These are phyloP conservation scores for Cottoperca gobio DNA, from an alignment of 2,797 vertebrate genomes.

Conservation along the genomic window DNA sequence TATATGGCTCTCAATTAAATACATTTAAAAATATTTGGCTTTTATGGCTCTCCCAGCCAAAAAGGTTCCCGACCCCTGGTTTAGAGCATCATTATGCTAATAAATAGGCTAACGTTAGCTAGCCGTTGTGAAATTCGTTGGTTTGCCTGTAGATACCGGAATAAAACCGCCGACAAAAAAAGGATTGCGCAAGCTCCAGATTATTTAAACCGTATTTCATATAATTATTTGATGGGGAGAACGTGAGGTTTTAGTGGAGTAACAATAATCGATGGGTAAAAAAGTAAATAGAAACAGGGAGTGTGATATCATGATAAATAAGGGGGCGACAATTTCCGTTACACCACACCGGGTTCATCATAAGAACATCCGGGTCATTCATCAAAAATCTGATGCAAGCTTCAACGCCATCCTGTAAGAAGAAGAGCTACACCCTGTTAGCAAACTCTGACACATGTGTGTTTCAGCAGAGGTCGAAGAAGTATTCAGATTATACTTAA, in stretches of 20 bases:
- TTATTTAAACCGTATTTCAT: not conserved
- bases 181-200: accelerated
- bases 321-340: not conserved
- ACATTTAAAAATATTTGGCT: no score
- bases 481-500: no score
- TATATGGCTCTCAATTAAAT: no score
- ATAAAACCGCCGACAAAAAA: not conserved
- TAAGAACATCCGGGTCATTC: conserved; percentile 67
- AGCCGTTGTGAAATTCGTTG: not conserved
- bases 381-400: conserved; percentile 73
- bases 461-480: not conserved
- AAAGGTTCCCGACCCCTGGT: no score
- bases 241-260: not conserved
- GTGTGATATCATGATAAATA: not conserved
- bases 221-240: accelerated
- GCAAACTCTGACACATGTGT: not conserved
- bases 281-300: not conserved
- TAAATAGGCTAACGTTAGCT: not conserved
- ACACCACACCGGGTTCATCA: conserved; percentile 5
- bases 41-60: no score
- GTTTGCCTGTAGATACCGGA: not conserved
- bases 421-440: not conserved
- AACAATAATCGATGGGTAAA: not conserved
- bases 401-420: conserved; percentile 1
- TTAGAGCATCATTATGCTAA: no score